Conservation (phyloP, 1,140 invertebrate genomes). For the Lineus longissimus region DNA sequence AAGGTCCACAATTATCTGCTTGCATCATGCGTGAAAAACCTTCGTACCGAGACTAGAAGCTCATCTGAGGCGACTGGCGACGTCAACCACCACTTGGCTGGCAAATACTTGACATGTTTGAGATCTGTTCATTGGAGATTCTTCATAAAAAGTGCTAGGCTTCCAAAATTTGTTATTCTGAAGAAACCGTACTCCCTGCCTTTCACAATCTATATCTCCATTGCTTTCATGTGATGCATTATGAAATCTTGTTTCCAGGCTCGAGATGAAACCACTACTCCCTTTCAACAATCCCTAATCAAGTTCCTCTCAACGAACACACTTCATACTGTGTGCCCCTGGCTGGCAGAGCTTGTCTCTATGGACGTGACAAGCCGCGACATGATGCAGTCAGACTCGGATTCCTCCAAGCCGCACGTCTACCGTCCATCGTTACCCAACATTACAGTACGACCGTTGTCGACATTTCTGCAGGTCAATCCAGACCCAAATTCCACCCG, state of each 20-base stretch:
- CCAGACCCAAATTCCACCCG: constrained; percentile 29
- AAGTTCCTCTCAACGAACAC: constrained; percentile 44
- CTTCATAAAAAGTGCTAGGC: no score
- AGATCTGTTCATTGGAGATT: no score
- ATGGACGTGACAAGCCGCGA: constrained; percentile 25
- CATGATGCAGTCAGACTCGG: neutral
- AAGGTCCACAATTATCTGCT: neutral
- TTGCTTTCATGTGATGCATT: neutral
- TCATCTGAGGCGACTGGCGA: no score
- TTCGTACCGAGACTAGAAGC: no score
- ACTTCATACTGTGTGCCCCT: constrained; percentile 38
- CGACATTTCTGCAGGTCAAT: constrained; percentile 46
- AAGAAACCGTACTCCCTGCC: neutral
- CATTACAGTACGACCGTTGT: constrained; percentile 42
- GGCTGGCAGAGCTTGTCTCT: constrained; percentile 35
- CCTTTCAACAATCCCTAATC: constrained; percentile 36
- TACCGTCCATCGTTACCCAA: constrained; percentile 38
- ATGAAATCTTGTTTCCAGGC: neutral
- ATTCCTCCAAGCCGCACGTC: constrained; percentile 16
- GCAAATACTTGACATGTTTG: no score
- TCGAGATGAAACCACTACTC: constrained; percentile 14
- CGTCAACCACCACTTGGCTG: no score
- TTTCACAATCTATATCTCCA: neutral
- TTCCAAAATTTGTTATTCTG: no score
- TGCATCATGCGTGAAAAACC: no score